These are phyloP conservation scores for Heliothis peltigera DNA, from an alignment of 2,888 invertebrate genomes.

Conservation along the genomic window DNA sequence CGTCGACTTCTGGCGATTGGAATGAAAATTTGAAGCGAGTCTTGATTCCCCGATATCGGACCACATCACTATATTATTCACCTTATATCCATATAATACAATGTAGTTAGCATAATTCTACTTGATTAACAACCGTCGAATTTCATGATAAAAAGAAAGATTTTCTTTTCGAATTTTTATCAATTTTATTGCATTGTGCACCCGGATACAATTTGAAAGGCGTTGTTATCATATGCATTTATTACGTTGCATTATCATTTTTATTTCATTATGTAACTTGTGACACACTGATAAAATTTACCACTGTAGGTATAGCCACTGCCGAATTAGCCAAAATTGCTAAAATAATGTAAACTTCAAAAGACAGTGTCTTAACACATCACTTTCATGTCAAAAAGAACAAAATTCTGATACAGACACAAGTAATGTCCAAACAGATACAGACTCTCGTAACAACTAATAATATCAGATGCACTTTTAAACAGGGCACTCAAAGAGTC, in stretches of 20 bases:
- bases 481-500: neutral
- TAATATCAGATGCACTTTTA: neutral
- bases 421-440: neutral
- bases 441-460: neutral
- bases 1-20: conserved; percentile 6
- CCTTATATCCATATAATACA: conserved; percentile 39
- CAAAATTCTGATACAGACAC: too few species aligned
- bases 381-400: too few species aligned
- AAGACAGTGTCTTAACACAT: neutral
- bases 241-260: conserved; percentile 3
- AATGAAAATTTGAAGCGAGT: conserved; percentile 32
- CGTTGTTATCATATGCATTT: conserved; percentile 5
- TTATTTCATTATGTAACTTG: neutral
- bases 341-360: neutral
- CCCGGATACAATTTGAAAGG: conserved; percentile 15
- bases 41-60: neutral
- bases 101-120: conserved; percentile 32
- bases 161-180: conserved; percentile 25
- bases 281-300: neutral
- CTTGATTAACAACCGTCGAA: conserved; percentile 7
- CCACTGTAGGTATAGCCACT: neutral
- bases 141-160: conserved; percentile 22
- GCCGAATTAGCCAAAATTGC: neutral
- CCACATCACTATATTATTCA: conserved; percentile 34
- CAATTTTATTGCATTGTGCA: conserved; percentile 11